Percentiles rank a stretch among this genome's conserved stretches.
phyloP scores from a whole-genome alignment of 2,113 vertebrate genomes.

The Pseudorasbora parva region DNA sequence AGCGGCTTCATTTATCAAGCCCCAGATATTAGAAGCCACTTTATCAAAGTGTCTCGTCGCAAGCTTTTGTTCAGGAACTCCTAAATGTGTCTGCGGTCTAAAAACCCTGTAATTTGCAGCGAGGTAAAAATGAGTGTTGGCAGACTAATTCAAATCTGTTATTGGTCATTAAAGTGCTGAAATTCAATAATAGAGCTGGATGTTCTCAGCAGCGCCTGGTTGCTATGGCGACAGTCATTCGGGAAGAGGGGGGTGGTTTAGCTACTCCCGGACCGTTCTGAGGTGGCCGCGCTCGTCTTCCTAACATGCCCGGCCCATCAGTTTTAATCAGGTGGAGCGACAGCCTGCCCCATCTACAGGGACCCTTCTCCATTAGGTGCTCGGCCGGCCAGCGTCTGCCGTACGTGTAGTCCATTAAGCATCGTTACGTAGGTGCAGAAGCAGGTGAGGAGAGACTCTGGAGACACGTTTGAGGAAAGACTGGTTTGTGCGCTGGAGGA shows the following conservation, averaged over 20 bases:
- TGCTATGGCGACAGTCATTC: conserved; percentile 29
- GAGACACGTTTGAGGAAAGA: conserved; percentile 33
- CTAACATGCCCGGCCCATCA: conserved; percentile 71
- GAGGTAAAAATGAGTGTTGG: conserved; percentile 75
- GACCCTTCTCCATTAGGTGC: conserved; percentile 72
- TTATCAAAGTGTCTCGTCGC: conserved; percentile 48
- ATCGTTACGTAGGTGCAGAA: conserved; percentile 66
- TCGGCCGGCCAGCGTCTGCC: conserved; percentile 46
- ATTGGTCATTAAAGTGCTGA: conserved; percentile 75
- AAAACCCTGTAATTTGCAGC: conserved; percentile 61
- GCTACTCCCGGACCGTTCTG: conserved; percentile 39
- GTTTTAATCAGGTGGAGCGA: conserved; percentile 75
- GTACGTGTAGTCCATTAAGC: conserved; percentile 73
- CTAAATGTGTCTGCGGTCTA: conserved; percentile 57
- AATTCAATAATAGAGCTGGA: conserved; percentile 78
- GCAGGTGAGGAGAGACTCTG: neutral
- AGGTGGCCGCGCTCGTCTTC: conserved; percentile 60
- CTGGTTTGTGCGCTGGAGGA: too few relatives aligned
- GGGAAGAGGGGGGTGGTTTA: neutral
- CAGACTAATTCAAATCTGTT: conserved; percentile 74
- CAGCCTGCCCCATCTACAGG: conserved; percentile 64
- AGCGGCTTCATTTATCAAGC: conserved; percentile 44
- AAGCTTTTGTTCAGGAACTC: conserved; percentile 42
- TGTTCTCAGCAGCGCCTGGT: conserved; percentile 34
- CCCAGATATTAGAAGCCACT: conserved; percentile 49